phyloP scores from a whole-genome alignment of 2,888 invertebrate genomes.

The Cryptocephalus primarius region DNA sequence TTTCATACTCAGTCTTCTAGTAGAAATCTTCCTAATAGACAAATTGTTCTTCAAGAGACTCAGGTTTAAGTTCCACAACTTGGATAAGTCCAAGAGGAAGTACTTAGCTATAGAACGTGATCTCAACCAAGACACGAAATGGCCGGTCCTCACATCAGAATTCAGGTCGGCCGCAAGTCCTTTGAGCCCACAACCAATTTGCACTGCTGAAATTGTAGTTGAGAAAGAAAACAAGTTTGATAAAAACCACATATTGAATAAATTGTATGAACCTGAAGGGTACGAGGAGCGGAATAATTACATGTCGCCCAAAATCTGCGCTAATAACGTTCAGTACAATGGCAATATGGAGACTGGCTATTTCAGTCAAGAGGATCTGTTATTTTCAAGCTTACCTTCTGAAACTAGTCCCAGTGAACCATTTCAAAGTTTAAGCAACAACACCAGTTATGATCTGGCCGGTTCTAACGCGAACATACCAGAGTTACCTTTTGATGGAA shows the following conservation, averaged over 20 bases:
- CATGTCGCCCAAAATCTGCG: conserved; percentile 4
- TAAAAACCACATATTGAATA: conserved; percentile 39
- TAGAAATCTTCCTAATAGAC: conserved; percentile 49
- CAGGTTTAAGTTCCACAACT: conserved; percentile 43
- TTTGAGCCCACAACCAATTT: conserved; percentile 31
- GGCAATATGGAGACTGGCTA: conserved; percentile 14
- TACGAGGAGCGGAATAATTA: neutral
- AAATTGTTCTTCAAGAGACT: conserved; percentile 47
- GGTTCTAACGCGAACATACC: conserved; percentile 24
- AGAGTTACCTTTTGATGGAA: conserved; percentile 24
- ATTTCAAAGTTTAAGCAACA: conserved; percentile 24
- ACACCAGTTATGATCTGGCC: conserved; percentile 22
- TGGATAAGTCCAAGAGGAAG: conserved; percentile 48
- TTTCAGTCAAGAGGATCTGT: conserved; percentile 21
- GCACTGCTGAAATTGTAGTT: conserved; percentile 41
- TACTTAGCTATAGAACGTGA: conserved; percentile 54
- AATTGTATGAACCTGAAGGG: conserved; percentile 29
- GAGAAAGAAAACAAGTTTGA: conserved; percentile 40
- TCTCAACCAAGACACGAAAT: conserved; percentile 45
- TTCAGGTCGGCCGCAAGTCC: conserved; percentile 35
- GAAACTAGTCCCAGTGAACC: conserved; percentile 22
- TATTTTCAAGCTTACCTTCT: conserved; percentile 23
- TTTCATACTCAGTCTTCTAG: conserved; percentile 45
- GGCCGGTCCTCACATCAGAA: conserved; percentile 50
- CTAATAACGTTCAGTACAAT: neutral